Evolutionary conservation across 2,888 invertebrate genomes (phyloP), one percentile per base, ranked within the genome.

Genomic region (Nomada lathburiana): DNA sequence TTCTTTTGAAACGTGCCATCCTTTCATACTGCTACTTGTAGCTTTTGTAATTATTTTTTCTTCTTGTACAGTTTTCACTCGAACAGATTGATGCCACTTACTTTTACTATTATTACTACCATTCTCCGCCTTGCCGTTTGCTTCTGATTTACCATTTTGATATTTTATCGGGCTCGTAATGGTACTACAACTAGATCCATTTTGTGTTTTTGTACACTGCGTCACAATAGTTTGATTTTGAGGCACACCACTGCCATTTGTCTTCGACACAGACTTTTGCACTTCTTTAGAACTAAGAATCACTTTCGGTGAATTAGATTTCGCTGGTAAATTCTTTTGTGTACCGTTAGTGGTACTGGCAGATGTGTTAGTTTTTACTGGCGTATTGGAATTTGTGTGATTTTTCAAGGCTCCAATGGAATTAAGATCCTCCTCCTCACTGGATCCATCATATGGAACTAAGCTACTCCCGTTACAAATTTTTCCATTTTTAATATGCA

Each of bases 401-500:
- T 73, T 87, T 23, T 74, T 83, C 29, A 68, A 26, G 9, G 73
- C 26, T 29, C 47, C 74, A 4, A 64, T 29, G 1, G 70, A 29
- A 63, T 13, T 82, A 44, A 26, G 20, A 2, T 93, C 93, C 13
- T 93, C 93, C 42, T 94, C 93, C 50, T 93, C 93, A 52, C 93
- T 93, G 0, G 93, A 93, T 16, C 92, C 93, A 9, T 93, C 94
- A 23, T 94, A 94, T 4, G 94, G 93, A 13, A 94, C 94, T 50
- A 94, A 87, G 82, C 93, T 93, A 63, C 88, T 92, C 7, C 91
- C 90, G 65, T 90, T 92, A 5, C 87, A 76, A 5, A 89, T 82
- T 72, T 93, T 93, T 0, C 91, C 91, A 82, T 92, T 92, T 72
- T 93, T 93, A 62, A 90, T 90, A 47, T 92, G 91, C 84, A 91